These are phyloP conservation scores for Columba livia DNA, from an alignment of 2,113 vertebrate genomes.

Conservation along the genomic window DNA sequence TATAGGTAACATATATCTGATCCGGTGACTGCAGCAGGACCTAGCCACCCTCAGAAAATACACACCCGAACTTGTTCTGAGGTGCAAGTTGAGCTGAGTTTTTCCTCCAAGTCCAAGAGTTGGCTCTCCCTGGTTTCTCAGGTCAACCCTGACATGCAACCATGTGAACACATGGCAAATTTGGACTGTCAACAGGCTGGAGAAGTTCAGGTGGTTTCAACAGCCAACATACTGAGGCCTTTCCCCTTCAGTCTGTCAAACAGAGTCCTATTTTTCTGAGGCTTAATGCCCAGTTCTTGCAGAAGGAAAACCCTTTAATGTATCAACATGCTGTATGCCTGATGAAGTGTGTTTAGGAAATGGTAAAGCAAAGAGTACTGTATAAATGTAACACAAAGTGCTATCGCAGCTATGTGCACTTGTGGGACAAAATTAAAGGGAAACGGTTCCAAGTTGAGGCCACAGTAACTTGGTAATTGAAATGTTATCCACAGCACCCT, in stretches of 20 bases:
- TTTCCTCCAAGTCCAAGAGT: background rate
- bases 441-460: background rate
- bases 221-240: background rate
- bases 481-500: background rate
- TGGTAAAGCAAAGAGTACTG: background rate
- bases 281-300: background rate
- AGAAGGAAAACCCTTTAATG: background rate
- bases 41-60: background rate
- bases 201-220: background rate
- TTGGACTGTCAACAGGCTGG: background rate
- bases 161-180: background rate
- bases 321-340: background rate
- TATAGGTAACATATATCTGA: background rate
- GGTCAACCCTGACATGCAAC: background rate
- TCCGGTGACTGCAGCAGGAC: background rate
- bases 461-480: slow-evolving; percentile 8
- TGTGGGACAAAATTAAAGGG: background rate
- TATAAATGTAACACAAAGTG: background rate
- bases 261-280: background rate
- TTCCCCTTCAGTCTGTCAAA: background rate
- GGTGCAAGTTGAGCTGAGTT: background rate
- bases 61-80: background rate
- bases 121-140: rapidly evolving
- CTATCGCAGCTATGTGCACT: background rate
- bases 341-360: background rate